Evolutionary conservation across 2,888 invertebrate species (phyloP), one percentile per base, ranked within the genome.

Genomic region (Cryptocephalus primarius): DNA sequence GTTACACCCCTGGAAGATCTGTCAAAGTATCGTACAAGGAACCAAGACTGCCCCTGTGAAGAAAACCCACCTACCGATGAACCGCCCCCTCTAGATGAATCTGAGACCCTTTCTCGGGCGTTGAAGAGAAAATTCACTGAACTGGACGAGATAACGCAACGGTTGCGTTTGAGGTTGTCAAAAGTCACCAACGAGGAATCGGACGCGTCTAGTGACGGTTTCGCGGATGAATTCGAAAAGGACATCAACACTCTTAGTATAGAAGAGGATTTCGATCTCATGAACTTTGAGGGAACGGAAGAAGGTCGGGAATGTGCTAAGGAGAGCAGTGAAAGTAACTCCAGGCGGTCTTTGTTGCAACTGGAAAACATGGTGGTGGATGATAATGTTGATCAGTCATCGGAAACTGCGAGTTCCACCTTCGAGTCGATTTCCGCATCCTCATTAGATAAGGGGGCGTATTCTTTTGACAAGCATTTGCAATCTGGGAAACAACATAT

Each of bases 91-190:
- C 42, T 11, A 38, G 10, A 9, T 11, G 36, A 10, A 32, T 55
- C 59, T 13, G 66, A 66, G 49, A 54, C 63, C 45, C 59, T 76
- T 12, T 72, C 71, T 33, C 67, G 73, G 49, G 72, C 74, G 33
- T 67, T 72, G 38, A 80, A 80, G 57, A 71, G 79, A 48, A 81
- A 81, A 66, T 75, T 79, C 51, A 74, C 72, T 0, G 81, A 81
- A 62, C 59, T 81, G 33, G 79, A 81, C 56, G 77, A 78, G 63
- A 81, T 81, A 41, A 80, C 79, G 1, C 74, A 78, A 60, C 70
- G 80, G 46, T 63, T 80, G 48, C 71, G 76, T 46, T 70, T 74
- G 8, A 70, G 80, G 11, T 63, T 81, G 33, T 72, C 73, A 22
- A 75, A 77, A 55, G 77, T 80, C 1, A 79, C 79, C 0, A 74